Evolutionary conservation across 37 sponge, comb jelly and placozoan species (phyloP), one percentile per base, ranked within the genome.

Genomic region (Cliona cf. orientalis): DNA sequence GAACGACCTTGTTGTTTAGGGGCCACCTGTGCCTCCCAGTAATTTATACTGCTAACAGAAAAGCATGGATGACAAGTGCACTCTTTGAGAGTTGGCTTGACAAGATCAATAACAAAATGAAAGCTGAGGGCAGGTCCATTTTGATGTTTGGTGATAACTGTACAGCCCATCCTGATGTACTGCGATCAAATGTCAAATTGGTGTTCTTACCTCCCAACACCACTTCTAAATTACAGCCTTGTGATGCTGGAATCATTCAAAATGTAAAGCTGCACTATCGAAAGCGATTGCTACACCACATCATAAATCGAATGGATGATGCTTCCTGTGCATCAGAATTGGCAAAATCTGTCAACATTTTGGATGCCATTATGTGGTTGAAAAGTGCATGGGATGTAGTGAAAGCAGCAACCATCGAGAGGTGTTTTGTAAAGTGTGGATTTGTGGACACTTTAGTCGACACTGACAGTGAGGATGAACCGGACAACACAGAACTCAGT

Each of bases 181-280:
- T 21, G 55, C 17, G 11, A 11, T 21, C 17, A 11, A 49, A 49
- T 49, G 55, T 49, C 17, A 49, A 49, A 49, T 49, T 49, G 55
- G 55, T 49, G 11, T 49, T 49, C 55, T 17, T 49, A 11, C 55
- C 55, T 21, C 55, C 55, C 55, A 49, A 49, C 55, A 49, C 55
- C 55, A 49, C 55, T 21, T 49, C 55, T 21, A 49, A 25, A 17
- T 49, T 49, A 17, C 55, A 49, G 55, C 55, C 60, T 14, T 59
- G 60, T 59, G 60, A 59, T 9, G 2, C 60, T 59, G 60, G 60
- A 59, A 59, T 59, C 28, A 59, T 59, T 29, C 60, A 59, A 29
- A 59, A 59, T 29, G 28, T 9, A 59, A 59, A 59, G 2, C 21
- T 31, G 67, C 36, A 66, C 67, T 66, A 31, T 37, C 29, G 3